These are phyloP conservation scores for Lepus timidus DNA, from an alignment of 2,113 vertebrate species.

Conservation along the genomic window DNA sequence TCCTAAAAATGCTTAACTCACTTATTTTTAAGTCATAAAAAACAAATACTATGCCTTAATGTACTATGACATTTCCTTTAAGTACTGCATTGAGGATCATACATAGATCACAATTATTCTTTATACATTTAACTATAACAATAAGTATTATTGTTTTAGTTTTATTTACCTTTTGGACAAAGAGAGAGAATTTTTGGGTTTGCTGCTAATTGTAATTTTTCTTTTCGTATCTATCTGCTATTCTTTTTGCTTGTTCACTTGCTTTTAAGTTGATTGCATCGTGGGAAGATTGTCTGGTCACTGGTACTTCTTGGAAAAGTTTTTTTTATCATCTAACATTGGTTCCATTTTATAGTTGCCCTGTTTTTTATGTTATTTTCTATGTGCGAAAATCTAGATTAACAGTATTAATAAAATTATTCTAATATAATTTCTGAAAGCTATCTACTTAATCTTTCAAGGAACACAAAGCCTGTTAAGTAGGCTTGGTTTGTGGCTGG, in stretches of 20 bases:
- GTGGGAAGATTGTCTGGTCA: neutral
- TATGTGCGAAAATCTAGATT: neutral
- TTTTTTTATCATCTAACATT: neutral
- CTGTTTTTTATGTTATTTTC: neutral
- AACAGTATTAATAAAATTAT: neutral
- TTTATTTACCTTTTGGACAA: neutral
- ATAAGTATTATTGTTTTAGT: too few relatives aligned
- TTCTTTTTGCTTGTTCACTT: neutral
- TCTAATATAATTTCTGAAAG: neutral
- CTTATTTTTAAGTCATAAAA: neutral
- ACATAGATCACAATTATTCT: neutral
- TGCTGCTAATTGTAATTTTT: neutral
- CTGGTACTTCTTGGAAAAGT: neutral
- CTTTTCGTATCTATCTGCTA: neutral
- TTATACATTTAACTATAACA: neutral
- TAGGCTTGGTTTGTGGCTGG: neutral
- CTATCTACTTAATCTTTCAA: slow-evolving; percentile 11
- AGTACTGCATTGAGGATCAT: neutral
- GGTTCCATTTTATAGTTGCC: neutral
- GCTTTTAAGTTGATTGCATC: slow-evolving; percentile 12
- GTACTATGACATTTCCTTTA: neutral
- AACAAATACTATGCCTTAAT: neutral
- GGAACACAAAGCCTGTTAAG: neutral
- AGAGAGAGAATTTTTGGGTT: slow-evolving; percentile 2
- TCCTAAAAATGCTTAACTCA: neutral